Conservation (phyloP, 2,888 invertebrate species). For the Oxyteleia sp. region DNA sequence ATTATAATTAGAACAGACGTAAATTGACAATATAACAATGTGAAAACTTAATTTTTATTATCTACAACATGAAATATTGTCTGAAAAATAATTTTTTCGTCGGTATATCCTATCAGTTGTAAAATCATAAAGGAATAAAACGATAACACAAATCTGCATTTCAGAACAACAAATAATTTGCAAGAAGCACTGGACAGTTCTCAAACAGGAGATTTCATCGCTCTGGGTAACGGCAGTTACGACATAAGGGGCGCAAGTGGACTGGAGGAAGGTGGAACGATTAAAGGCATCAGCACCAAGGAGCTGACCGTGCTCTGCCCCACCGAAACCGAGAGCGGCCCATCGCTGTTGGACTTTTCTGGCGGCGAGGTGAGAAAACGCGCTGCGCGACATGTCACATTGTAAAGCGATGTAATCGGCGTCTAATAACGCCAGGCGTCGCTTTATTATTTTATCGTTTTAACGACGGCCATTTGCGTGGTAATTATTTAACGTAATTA, state of each 20-base stretch:
- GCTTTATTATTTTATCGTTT: constrained; percentile 16
- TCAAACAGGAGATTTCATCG: constrained; percentile 88
- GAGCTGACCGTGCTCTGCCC: constrained; percentile 85
- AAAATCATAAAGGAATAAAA: too few relatives aligned
- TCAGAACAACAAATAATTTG: constrained; percentile 83
- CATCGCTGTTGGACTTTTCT: constrained; percentile 88
- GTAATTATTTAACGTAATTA: constrained; percentile 11
- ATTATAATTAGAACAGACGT: too few relatives aligned
- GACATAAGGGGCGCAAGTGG: constrained; percentile 88
- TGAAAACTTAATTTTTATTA: too few relatives aligned
- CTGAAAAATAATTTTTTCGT: too few relatives aligned
- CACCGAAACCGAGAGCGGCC: constrained; percentile 88
- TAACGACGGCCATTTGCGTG: constrained; percentile 9
- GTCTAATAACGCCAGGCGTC: neutral
- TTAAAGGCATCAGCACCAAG: constrained; percentile 83
- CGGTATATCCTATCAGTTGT: too few relatives aligned
- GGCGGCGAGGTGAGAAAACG: constrained; percentile 85
- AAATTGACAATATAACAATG: too few relatives aligned
- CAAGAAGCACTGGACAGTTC: constrained; percentile 87
- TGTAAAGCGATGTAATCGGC: constrained; percentile 11
- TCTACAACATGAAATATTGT: too few relatives aligned
- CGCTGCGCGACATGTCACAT: neutral
- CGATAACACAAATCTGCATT: constrained; percentile 21
- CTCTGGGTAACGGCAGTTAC: constrained; percentile 88
- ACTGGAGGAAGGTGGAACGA: constrained; percentile 88